Conservation (phyloP, 1,140 invertebrate species). For the Cataglyphis hispanica region DNA sequence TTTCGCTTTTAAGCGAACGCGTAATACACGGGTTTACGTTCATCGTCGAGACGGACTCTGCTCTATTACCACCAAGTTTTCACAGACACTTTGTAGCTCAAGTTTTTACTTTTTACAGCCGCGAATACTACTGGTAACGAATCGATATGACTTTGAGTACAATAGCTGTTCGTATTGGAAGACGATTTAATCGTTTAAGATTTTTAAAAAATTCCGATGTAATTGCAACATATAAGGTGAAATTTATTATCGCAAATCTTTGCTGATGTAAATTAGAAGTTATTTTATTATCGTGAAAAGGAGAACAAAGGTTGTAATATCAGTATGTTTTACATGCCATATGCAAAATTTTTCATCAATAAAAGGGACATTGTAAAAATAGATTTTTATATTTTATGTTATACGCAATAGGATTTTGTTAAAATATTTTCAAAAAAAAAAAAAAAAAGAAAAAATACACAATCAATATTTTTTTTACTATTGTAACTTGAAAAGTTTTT, state of each 20-base stretch:
- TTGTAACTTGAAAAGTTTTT: not conserved
- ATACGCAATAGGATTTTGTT: not conserved
- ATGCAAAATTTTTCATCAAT: not conserved
- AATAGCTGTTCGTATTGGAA: not conserved
- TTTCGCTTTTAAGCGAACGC: not conserved
- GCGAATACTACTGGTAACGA: not conserved
- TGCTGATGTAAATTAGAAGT: constrained; percentile 21
- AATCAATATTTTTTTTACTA: constrained; percentile 1
- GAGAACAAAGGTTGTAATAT: not conserved
- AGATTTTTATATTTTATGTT: constrained; percentile 2
- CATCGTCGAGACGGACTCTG: not conserved
- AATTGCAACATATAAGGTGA: not conserved
- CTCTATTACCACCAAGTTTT: constrained; percentile 19
- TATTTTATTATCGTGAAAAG: not conserved
- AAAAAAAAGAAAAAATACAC: not conserved
- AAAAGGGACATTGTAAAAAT: not conserved
- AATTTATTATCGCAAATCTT: not conserved
- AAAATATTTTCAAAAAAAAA: constrained; percentile 8
- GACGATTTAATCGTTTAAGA: constrained; percentile 1
- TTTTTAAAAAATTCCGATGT: not conserved
- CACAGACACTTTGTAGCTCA: constrained; percentile 14
- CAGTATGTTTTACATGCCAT: not conserved
- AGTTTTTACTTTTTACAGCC: not conserved
- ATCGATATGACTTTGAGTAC: not conserved
- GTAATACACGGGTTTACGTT: constrained; percentile 8